Evolutionary conservation across 1,140 invertebrate genomes (phyloP), one percentile per base, ranked within the genome.

Genomic region (Diabrotica undecimpunctata): DNA sequence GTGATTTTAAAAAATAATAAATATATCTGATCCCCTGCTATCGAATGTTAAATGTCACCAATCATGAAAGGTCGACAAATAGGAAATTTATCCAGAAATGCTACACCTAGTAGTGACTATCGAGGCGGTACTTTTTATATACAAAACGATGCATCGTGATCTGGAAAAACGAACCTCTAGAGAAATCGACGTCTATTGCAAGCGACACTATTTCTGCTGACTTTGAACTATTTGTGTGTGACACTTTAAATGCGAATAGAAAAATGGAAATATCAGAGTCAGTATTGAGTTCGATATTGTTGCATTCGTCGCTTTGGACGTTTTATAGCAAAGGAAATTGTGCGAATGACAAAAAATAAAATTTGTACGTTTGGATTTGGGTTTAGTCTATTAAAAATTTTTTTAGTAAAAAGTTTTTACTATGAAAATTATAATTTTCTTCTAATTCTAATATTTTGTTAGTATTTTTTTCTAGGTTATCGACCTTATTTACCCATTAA

Each of bases 241-340:
- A 46, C 41, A 46, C 41, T 46, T 46, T 46, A 46, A 46, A 46
- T 46, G 41, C 41, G 41, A 46, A 46, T n/a, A 46, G n/a, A n/a
- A 46, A 46, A 46, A 46, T 46, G 41, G 41, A 46, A 46, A 46
- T 46, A 46, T 46, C 41, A 46, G 8, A 8, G 41, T 3, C n/a
- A 46, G 41, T 4, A 46, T 46, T 46, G 41, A 46, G 8, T 46
- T 46, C 25, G 25, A 25, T 25, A 25, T 25, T 25, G 25, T 25
- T 25, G 25, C 25, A 25, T 25, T 25, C 25, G 25, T 4, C 25
- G 25, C 25, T 25, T 25, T 25, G 25, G 25, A 2, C 1, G 1
- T 25, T 25, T 25, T 25, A 25, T 25, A 25, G 25, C 25, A 25
- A 25, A 25, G 4, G 25, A 25, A 25, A 25, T 4, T 25, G 25